Conservation (phyloP, 2,888 invertebrate species). For the Idaea straminata region DNA sequence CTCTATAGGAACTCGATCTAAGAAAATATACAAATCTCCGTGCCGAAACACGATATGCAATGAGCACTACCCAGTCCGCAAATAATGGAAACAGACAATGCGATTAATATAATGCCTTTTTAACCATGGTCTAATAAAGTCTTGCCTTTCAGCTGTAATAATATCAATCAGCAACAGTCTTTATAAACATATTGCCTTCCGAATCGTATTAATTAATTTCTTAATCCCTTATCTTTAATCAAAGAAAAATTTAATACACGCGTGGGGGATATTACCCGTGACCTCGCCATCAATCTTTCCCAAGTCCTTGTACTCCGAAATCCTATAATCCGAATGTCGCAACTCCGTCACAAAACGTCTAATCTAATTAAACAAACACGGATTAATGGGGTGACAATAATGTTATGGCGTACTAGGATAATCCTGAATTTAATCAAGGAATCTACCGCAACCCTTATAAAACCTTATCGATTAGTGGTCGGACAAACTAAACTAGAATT, state of each 20-base stretch:
- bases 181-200: background rate
- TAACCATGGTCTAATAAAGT: too few relatives aligned
- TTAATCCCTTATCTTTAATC: background rate
- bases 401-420: conserved; percentile 67
- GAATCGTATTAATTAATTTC: background rate
- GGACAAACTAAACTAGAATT: background rate
- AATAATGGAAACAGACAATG: too few relatives aligned
- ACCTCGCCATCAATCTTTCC: conserved; percentile 25
- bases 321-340: conserved; percentile 29
- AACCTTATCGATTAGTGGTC: conserved; percentile 26
- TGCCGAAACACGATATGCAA: too few relatives aligned
- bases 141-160: too few relatives aligned
- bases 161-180: too few relatives aligned
- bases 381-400: conserved; percentile 78
- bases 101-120: too few relatives aligned
- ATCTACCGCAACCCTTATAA: conserved; percentile 52
- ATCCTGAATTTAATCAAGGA: conserved; percentile 73
- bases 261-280: background rate
- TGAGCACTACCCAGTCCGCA: too few relatives aligned
- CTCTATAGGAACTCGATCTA: too few relatives aligned
- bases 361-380: conserved; percentile 68
- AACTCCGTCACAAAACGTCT: conserved; percentile 29
- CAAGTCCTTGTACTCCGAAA: conserved; percentile 24
- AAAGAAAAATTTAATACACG: background rate
- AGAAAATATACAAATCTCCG: too few relatives aligned